Evolutionary conservation across 2,797 vertebrate species (phyloP).

Genomic region (Sebastes aleutianus): DNA sequence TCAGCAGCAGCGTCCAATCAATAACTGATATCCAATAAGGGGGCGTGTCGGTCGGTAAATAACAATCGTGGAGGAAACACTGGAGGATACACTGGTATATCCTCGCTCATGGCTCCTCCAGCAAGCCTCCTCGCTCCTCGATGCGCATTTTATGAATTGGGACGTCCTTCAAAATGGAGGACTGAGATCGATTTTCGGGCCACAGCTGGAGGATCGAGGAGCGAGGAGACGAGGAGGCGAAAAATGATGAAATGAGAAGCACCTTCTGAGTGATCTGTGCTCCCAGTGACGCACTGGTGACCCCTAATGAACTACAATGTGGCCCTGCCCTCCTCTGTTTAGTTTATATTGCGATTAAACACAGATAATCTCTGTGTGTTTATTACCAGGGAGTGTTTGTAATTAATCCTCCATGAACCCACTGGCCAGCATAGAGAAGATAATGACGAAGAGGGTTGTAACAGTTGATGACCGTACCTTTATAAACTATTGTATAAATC

Average conservation of each 20-base stretch:
- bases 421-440: neutral
- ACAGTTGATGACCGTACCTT: neutral
- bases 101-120: no score
- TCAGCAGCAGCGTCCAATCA: no score
- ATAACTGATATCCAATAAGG: no score
- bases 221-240: no score
- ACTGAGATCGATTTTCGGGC: accelerated
- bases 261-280: neutral
- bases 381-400: constrained; percentile 37
- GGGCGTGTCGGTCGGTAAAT: no score
- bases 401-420: neutral
- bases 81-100: no score
- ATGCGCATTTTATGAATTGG: no score
- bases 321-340: neutral
- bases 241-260: no score
- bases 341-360: constrained; percentile 7
- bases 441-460: neutral
- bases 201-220: no score
- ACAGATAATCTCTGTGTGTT: neutral
- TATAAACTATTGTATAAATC: neutral
- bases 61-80: no score
- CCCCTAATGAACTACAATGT: neutral
- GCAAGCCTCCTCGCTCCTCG: no score
- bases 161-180: no score
- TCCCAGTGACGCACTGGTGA: neutral